phyloP scores from a whole-genome alignment of 2,113 vertebrate genomes.

The Callipepla californica region DNA sequence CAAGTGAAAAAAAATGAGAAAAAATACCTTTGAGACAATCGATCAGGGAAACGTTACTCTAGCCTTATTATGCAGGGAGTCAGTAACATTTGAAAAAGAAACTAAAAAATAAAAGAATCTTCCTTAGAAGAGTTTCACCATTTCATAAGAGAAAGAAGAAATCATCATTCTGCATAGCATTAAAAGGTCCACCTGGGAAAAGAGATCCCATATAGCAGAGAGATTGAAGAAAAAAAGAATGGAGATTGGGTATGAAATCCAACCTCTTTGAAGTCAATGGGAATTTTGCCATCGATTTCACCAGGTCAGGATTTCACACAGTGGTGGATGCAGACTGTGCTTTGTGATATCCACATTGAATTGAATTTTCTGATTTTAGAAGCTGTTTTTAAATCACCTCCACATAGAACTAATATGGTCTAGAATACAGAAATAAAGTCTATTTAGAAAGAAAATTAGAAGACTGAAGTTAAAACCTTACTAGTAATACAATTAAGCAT shows the following conservation, averaged over 20 bases:
- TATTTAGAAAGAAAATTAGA: neutral
- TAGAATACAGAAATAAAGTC: neutral
- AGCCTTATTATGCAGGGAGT: neutral
- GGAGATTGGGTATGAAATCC: slow-evolving; percentile 54
- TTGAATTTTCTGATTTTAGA: neutral
- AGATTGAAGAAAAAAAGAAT: slow-evolving; percentile 37
- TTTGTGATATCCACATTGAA: neutral
- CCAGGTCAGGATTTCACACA: neutral
- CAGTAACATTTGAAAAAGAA: neutral
- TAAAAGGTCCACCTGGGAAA: slow-evolving; percentile 24
- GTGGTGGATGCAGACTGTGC: neutral
- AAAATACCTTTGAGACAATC: neutral
- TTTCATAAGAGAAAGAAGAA: neutral
- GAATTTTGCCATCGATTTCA: slow-evolving; percentile 46
- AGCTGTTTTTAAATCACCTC: neutral
- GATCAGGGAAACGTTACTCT: neutral
- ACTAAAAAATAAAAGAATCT: neutral
- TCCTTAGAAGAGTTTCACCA: neutral
- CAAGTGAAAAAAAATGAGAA: neutral
- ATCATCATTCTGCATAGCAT: neutral
- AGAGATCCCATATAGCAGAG: slow-evolving; percentile 39
- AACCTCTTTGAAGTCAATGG: slow-evolving; percentile 40
- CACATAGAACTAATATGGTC: neutral
- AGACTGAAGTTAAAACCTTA: neutral
- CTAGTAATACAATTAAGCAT: neutral